Base-by-base conservation (phyloP, 2,888 invertebrate genomes). In the Scaptomyza parva region DNA sequence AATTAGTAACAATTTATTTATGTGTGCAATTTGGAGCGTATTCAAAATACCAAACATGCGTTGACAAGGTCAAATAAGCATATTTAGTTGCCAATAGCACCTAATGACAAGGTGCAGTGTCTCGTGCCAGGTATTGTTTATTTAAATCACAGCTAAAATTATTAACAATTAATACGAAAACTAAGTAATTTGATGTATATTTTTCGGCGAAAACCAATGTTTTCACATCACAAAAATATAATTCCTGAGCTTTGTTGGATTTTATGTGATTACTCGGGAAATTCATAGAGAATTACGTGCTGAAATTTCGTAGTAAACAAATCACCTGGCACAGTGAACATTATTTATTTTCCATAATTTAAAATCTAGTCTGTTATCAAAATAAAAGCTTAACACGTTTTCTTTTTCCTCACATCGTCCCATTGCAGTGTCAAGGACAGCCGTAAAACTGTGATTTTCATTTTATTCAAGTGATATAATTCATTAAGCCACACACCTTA, bases 1-100 rank as follows among this genome's bases (percentile, higher is more conserved):
- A 84, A 84, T 86, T 86, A 84, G 69, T 44, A 66, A 68, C 75
- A 78, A 78, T 78, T 79, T 83, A 83, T 83, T 86, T 83, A 74
- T 80, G 70, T 65, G 80, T 47, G 66, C 78, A 78, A 83, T 80
- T 86, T 76, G 73, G 53, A 67, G 48, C 30, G 26, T 51, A 52
- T 70, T 57, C 51, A 60, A 79, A 75, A 69, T 70, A 47, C 52
- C 45, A 40, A 66, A 60, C 58, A 68, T 45, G 45, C 69, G 70
- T 51, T 66, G 70, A 75, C 59, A 70, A n/a, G 55, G 43, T 52
- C 60, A 67, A 58, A 76, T 64, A 57, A 66, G 61, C 77, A 70
- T 54, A 66, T 70, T 78, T 64, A 60, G 24, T 52, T 59, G 40
- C 35, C 61, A 61, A 22, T 14, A 51, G 20, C 26, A 28, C 18